A percentile compares a stretch with the other conserved stretches of the same genome.
Evolutionary conservation across 2,888 invertebrate genomes (phyloP).

Genomic region (Latrodectus elegans): DNA sequence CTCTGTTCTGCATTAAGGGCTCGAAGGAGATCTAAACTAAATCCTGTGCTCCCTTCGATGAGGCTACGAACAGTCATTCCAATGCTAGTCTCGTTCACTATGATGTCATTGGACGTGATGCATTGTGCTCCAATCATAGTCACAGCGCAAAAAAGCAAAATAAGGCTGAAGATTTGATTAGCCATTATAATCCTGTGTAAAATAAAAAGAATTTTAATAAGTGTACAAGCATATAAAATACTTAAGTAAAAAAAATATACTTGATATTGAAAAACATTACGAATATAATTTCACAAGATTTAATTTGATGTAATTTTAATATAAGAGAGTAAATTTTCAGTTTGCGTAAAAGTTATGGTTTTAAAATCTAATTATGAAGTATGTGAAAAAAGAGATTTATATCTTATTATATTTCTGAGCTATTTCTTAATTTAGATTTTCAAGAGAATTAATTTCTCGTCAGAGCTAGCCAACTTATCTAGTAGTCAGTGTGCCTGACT

Average conservation of each 20-base stretch:
- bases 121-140: slow-evolving; percentile 22
- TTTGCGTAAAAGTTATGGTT: too few relatives aligned
- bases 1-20: slow-evolving; percentile 62
- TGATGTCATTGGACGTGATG: slow-evolving; percentile 55
- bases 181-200: slow-evolving; percentile 33
- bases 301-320: too few relatives aligned
- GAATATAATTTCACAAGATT: too few relatives aligned
- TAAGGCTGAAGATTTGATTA: not conserved
- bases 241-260: not conserved
- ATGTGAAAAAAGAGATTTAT: too few relatives aligned
- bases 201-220: not conserved
- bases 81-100: slow-evolving; percentile 55
- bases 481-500: too few relatives aligned
- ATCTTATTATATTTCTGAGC: too few relatives aligned
- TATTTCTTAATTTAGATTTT: too few relatives aligned
- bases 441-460: too few relatives aligned
- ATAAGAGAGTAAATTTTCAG: too few relatives aligned
- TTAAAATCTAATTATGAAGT: too few relatives aligned
- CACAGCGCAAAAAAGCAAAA: not conserved
- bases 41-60: slow-evolving; percentile 65
- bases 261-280: too few relatives aligned
- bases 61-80: slow-evolving; percentile 44
- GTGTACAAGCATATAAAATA: not conserved
- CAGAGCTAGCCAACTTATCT: too few relatives aligned
- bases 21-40: slow-evolving; percentile 70